These are phyloP conservation scores for Cryptus viduatorius DNA, from an alignment of 2,888 invertebrate species.

Conservation along the genomic window DNA sequence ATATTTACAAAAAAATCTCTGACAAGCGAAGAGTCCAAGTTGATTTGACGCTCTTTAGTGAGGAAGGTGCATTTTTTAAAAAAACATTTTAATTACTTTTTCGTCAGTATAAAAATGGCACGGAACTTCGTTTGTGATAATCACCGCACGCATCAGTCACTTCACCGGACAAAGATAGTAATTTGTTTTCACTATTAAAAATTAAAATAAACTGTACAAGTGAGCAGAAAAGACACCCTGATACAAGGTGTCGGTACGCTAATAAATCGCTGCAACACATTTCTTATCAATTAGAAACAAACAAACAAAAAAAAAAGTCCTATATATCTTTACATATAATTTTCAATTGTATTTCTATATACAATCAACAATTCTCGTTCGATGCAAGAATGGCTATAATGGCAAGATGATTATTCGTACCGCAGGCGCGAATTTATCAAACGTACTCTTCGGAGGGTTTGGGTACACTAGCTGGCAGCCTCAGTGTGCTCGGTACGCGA, in stretches of 20 bases:
- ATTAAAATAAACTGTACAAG: constrained; percentile 74
- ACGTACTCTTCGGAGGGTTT: constrained; percentile 97
- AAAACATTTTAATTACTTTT: constrained; percentile 1
- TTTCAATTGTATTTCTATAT: constrained; percentile 41
- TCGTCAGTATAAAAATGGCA: constrained; percentile 65
- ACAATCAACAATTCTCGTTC: constrained; percentile 34
- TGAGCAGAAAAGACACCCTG: constrained; percentile 78
- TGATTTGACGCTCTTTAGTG: background rate
- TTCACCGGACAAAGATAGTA: constrained; percentile 49
- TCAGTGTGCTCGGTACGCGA: constrained; percentile 90
- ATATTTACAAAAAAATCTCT: constrained; percentile 27
- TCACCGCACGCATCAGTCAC: constrained; percentile 26
- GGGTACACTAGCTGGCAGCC: constrained; percentile 91
- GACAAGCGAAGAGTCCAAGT: constrained; percentile 18
- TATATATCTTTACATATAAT: constrained; percentile 38
- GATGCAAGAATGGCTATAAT: constrained; percentile 47
- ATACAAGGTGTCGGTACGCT: constrained; percentile 78
- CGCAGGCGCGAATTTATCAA: constrained; percentile 82
- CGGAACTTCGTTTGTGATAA: constrained; percentile 41
- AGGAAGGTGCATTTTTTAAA: background rate
- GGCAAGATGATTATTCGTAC: constrained; percentile 62
- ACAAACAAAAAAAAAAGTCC: constrained; percentile 48
- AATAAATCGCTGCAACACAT: constrained; percentile 63
- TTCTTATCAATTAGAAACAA: constrained; percentile 52
- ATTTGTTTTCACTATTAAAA: constrained; percentile 67